Conservation (phyloP, 2,113 vertebrate genomes). For the Chloropsis cyanopogon region DNA sequence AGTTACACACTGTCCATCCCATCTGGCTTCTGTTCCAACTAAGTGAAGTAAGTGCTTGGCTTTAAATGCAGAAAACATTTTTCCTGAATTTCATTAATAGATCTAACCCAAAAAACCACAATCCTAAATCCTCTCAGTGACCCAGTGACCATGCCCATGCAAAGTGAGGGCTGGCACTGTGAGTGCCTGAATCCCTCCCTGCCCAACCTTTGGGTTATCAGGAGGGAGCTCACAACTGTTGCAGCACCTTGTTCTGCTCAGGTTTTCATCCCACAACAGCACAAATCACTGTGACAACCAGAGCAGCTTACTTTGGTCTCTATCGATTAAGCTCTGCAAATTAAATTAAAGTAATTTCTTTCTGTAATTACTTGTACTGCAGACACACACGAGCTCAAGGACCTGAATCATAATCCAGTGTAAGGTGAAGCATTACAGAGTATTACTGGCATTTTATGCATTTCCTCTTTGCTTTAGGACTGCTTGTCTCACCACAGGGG, state of each 20-base stretch:
- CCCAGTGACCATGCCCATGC: neutral
- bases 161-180: neutral
- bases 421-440: neutral
- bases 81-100: neutral
- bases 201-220: neutral
- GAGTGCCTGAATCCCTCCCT: neutral
- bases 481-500: neutral
- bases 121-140: neutral
- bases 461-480: neutral
- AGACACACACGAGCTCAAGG: neutral
- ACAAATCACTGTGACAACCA: neutral
- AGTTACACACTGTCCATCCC: neutral
- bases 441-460: neutral
- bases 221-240: neutral
- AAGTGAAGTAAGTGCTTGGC: neutral
- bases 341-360: constrained; percentile 27
- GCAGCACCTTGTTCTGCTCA: neutral
- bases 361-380: constrained; percentile 14
- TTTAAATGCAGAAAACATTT: neutral
- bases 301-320: neutral
- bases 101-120: neutral
- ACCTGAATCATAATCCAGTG: neutral
- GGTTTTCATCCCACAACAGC: neutral
- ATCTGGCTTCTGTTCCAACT: neutral
- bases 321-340: neutral